Evolutionary conservation across 2,113 vertebrate species (phyloP).

Genomic region (Rhinolophus sinicus): DNA sequence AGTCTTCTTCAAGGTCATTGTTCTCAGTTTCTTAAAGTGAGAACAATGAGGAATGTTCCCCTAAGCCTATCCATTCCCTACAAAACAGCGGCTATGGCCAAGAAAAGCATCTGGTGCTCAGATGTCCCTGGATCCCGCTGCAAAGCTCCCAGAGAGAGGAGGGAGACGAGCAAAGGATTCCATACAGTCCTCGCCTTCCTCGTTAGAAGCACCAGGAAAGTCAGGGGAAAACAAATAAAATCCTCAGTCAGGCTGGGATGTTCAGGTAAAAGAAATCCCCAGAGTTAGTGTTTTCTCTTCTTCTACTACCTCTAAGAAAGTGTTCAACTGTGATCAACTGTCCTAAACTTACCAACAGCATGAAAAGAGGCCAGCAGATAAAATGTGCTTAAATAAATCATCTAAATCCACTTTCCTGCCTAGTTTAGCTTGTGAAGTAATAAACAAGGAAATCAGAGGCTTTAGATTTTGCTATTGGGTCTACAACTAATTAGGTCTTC

Average conservation of each 20-base stretch:
- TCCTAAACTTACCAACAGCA: not conserved
- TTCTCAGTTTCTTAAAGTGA: not conserved
- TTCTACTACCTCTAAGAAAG: not conserved
- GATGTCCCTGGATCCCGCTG: not conserved
- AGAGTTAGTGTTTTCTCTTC: accelerated
- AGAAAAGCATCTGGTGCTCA: conserved; percentile 37
- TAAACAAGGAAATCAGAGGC: conserved; percentile 34
- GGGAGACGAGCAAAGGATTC: not conserved
- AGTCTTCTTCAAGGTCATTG: not conserved
- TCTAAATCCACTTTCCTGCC: not conserved
- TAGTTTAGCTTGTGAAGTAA: conserved; percentile 34
- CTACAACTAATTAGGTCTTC: conserved; percentile 56
- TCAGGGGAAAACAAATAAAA: not conserved
- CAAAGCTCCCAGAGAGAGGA: not conserved
- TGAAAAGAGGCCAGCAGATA: not conserved
- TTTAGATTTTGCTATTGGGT: conserved; percentile 9
- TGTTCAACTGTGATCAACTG: not conserved
- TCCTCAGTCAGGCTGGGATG: not conserved
- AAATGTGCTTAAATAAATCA: not conserved
- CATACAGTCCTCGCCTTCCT: not conserved
- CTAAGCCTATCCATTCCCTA: not conserved
- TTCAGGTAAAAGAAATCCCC: not conserved
- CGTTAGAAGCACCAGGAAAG: not conserved
- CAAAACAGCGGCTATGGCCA: not conserved
- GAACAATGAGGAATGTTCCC: not conserved